A percentile compares a stretch with the other conserved stretches of the same genome.
Conservation (phyloP, 2,113 vertebrate genomes). For the Hippocampus zosterae region DNA sequence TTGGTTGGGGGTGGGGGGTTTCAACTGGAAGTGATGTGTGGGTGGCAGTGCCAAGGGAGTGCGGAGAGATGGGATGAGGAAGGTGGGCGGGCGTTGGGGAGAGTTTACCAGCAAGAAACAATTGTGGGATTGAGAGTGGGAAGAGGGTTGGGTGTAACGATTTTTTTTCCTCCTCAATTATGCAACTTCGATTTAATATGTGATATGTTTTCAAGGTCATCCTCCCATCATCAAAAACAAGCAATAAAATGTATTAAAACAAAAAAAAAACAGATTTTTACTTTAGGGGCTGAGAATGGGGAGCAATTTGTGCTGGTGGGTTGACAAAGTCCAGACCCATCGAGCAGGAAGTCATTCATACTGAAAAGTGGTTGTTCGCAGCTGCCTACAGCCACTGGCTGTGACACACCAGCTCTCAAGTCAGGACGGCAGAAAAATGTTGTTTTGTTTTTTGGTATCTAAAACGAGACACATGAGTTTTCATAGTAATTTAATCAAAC, state of each 20-base stretch:
- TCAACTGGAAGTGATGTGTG: slow-evolving; percentile 64
- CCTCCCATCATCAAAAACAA: no score
- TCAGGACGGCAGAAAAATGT: background rate
- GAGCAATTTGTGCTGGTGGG: slow-evolving; percentile 31
- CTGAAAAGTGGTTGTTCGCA: slow-evolving; percentile 54
- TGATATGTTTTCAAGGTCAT: no score
- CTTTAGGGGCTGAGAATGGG: slow-evolving; percentile 14
- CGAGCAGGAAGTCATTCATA: slow-evolving; percentile 75
- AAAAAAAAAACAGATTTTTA: no score
- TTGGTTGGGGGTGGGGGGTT: slow-evolving; percentile 32
- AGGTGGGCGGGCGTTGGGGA: slow-evolving; percentile 46
- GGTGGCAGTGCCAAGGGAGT: slow-evolving; percentile 70
- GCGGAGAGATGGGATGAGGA: slow-evolving; percentile 20
- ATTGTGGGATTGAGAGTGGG: slow-evolving; percentile 27
- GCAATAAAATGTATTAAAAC: no score
- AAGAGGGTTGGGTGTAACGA: slow-evolving; percentile 23
- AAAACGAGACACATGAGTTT: background rate
- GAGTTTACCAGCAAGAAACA: slow-evolving; percentile 50
- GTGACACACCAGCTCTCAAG: slow-evolving; percentile 20
- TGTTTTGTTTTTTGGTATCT: background rate
- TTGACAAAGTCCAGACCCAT: slow-evolving; percentile 71
- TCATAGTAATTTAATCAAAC: no score
- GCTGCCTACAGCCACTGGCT: slow-evolving; percentile 45
- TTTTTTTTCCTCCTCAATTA: no score
- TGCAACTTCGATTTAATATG: no score